Conservation (phyloP, 2,797 vertebrate species). For the Dryobates pubescens region DNA sequence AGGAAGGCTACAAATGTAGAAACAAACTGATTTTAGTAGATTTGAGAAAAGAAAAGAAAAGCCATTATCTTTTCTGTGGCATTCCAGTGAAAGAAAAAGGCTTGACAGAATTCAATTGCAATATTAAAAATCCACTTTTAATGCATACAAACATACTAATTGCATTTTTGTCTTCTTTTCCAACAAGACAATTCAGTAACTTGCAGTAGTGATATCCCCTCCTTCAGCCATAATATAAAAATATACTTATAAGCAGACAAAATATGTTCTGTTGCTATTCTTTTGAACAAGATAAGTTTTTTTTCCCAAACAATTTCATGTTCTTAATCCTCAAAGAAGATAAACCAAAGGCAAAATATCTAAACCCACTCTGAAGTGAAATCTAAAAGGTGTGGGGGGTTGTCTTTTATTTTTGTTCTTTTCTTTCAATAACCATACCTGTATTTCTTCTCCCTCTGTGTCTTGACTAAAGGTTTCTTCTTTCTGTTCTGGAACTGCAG, state of each 20-base stretch:
- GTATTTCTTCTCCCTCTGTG: not conserved
- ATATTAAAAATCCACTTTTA: not conserved
- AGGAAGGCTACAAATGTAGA: not conserved
- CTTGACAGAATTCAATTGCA: not conserved
- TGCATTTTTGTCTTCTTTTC: not conserved
- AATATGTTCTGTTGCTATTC: not conserved
- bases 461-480: not conserved
- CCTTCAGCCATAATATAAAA: not conserved
- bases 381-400: not conserved
- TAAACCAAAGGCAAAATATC: not conserved
- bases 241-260: not conserved
- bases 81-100: not conserved
- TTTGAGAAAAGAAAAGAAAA: not conserved
- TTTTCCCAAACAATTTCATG: not conserved
- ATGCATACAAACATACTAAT: not conserved
- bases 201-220: not conserved
- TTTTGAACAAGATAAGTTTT: not conserved
- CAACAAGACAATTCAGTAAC: not conserved
- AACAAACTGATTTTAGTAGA: not conserved
- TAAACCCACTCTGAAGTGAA: not conserved
- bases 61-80: not conserved
- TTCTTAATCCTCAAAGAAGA: not conserved
- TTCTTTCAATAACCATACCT: not conserved
- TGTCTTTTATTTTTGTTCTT: too few species aligned
- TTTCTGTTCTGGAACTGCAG: not conserved